Conservation (phyloP, 2,113 vertebrate genomes). For the Gymnocephalus cernua region DNA sequence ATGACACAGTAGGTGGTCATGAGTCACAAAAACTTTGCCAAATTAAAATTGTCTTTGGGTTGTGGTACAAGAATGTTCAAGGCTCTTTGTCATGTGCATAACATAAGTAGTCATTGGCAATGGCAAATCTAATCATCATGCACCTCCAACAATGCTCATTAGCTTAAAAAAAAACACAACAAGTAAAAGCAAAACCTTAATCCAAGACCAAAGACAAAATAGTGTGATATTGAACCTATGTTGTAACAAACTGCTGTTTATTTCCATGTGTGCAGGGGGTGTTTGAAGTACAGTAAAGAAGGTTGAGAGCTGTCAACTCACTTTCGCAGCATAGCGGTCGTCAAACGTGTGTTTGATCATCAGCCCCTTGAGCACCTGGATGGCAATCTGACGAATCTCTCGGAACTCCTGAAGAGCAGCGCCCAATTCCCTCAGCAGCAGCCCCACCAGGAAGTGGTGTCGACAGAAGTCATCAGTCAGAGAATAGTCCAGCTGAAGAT, state of each 20-base stretch:
- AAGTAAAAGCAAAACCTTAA: too few species aligned
- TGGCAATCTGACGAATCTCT: constrained; percentile 92
- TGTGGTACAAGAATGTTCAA: not conserved
- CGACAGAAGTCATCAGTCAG: constrained; percentile 98
- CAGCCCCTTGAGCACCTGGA: constrained; percentile 94
- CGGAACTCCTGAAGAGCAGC: constrained; percentile 92
- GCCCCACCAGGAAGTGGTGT: constrained; percentile 96
- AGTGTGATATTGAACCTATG: too few species aligned
- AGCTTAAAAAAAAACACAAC: too few species aligned
- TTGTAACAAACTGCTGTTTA: too few species aligned
- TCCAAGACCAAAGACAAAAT: too few species aligned
- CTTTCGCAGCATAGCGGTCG: constrained; percentile 92
- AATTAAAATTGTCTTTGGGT: not conserved
- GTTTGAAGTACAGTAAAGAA: not conserved
- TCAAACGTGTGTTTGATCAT: constrained; percentile 98
- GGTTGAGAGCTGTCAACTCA: constrained; percentile 57
- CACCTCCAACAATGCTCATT: too few species aligned
- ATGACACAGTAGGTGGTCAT: constrained; percentile 35
- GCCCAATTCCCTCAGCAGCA: constrained; percentile 94
- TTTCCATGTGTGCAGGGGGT: not conserved
- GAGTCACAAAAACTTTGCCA: not conserved
- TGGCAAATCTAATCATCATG: too few species aligned
- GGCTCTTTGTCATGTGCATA: too few species aligned
- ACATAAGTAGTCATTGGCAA: too few species aligned
- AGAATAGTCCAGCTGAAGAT: constrained; percentile 95